Evolutionary conservation across 2,113 vertebrate genomes (phyloP).

Genomic region (Phaethornis superciliosus): DNA sequence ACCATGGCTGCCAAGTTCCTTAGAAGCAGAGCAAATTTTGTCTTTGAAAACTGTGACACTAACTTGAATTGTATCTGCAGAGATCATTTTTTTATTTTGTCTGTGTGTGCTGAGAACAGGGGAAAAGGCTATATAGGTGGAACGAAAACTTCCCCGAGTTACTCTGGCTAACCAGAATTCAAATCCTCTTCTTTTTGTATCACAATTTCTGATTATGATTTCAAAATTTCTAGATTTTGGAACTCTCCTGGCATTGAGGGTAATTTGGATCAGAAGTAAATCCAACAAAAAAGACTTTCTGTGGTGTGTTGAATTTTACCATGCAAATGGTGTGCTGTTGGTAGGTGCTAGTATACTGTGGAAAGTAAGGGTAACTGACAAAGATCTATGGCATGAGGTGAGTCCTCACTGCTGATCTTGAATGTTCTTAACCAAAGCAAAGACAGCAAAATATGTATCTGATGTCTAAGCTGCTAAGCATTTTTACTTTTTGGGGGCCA

Average conservation of each 20-base stretch:
- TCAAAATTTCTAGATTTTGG: neutral
- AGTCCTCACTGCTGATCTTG: neutral
- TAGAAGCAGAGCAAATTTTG: neutral
- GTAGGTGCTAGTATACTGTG: neutral
- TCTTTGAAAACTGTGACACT: neutral
- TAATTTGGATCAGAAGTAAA: neutral
- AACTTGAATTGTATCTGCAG: neutral
- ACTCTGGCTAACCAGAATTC: neutral
- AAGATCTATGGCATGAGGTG: fast-evolving
- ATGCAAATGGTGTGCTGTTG: neutral
- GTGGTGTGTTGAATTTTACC: neutral
- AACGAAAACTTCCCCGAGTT: neutral
- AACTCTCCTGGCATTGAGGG: neutral
- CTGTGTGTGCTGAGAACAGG: too few relatives aligned
- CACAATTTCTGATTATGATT: neutral
- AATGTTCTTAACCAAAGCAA: neutral
- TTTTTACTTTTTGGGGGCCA: neutral
- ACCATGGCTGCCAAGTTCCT: neutral
- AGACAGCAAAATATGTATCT: neutral
- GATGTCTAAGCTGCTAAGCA: neutral
- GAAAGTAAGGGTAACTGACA: neutral
- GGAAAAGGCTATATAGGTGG: too few relatives aligned
- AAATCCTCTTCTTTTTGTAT: neutral
- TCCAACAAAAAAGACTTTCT: neutral
- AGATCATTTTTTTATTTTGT: neutral